phyloP scores from a whole-genome alignment of 2,888 invertebrate genomes.

The Allygus modestus region DNA sequence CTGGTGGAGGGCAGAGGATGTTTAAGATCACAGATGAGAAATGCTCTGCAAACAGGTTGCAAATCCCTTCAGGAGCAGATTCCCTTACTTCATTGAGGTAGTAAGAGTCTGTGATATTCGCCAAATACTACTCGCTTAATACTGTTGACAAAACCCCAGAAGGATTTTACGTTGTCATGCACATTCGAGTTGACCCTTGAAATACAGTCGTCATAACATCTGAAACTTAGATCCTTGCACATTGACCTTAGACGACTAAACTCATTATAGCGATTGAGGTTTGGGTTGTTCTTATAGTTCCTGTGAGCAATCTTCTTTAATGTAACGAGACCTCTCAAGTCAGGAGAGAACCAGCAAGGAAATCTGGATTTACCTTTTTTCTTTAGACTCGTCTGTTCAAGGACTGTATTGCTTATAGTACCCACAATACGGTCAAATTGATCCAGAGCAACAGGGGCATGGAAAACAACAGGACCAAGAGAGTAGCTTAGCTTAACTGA shows the following conservation, averaged over 20 bases:
- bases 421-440: not conserved
- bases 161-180: conserved; percentile 7
- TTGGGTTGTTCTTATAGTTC: conserved; percentile 5
- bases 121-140: no score
- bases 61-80: no score
- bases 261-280: not conserved
- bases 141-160: conserved; percentile 35
- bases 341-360: conserved; percentile 36
- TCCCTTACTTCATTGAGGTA: no score
- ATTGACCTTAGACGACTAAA: not conserved
- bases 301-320: conserved; percentile 20
- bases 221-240: conserved; percentile 18
- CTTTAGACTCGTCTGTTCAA: conserved; percentile 22
- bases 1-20: no score
- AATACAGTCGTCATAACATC: not conserved
- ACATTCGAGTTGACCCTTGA: not conserved
- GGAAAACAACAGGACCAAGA: not conserved
- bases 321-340: not conserved
- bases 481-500: not conserved
- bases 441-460: not conserved
- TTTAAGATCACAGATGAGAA: no score
- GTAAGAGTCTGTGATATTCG: no score
- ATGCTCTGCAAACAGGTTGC: no score
- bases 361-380: conserved; percentile 14
- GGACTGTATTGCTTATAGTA: not conserved